Evolutionary conservation across 2,797 vertebrate species (phyloP).

Genomic region (Diceros bicornis): DNA sequence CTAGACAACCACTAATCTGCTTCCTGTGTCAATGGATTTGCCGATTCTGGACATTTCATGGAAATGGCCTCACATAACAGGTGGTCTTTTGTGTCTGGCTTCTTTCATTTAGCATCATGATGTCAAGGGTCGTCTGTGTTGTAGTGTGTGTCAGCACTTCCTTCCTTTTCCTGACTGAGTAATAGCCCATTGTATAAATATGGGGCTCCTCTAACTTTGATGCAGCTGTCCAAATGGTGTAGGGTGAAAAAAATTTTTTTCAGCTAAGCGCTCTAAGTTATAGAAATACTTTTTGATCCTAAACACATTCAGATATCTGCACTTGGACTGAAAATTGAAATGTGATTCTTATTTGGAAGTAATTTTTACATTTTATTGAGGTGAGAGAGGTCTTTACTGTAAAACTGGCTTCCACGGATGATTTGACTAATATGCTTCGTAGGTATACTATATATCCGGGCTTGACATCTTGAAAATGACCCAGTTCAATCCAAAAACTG

Average conservation of each 20-base stretch:
- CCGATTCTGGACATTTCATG: rapidly evolving
- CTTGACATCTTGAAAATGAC: not conserved
- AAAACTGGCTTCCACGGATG: rapidly evolving
- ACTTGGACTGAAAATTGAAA: too few relatives aligned
- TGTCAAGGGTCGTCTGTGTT: rapidly evolving
- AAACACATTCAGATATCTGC: rapidly evolving
- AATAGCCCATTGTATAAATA: rapidly evolving
- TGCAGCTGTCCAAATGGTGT: not conserved
- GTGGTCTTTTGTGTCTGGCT: not conserved
- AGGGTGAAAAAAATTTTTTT: not conserved
- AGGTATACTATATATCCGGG: rapidly evolving
- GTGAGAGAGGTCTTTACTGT: not conserved
- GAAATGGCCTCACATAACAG: rapidly evolving
- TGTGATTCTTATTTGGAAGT: not conserved
- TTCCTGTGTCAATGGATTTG: rapidly evolving
- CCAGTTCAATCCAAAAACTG: not conserved
- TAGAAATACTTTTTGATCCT: not conserved
- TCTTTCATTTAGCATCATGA: rapidly evolving
- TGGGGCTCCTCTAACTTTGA: not conserved
- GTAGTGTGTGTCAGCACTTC: rapidly evolving
- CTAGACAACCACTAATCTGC: rapidly evolving
- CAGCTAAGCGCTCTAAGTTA: not conserved
- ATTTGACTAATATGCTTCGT: not conserved
- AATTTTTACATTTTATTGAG: not conserved
- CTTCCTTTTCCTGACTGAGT: not conserved